phyloP scores from a whole-genome alignment of 2,888 invertebrate species.

The Apomyelois bistriatella region DNA sequence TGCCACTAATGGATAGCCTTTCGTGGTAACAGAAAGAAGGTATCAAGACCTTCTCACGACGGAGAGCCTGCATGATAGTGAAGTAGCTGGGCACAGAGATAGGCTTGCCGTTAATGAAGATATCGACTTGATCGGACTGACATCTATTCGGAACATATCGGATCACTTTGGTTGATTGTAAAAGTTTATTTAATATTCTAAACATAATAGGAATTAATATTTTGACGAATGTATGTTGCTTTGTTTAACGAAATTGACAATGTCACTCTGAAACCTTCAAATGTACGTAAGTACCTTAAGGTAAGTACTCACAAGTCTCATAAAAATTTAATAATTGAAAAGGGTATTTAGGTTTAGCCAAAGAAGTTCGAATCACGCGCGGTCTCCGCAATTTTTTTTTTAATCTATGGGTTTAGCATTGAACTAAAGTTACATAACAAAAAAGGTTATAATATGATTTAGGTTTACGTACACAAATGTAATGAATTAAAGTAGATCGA shows the following conservation, averaged over 20 bases:
- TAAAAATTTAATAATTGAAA: too few species aligned
- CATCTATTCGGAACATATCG: constrained; percentile 27
- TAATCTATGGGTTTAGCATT: too few species aligned
- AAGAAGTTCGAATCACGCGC: too few species aligned
- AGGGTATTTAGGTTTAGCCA: too few species aligned
- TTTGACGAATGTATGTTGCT: too few species aligned
- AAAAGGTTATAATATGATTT: too few species aligned
- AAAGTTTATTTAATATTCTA: constrained; percentile 30
- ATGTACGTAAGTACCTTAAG: neutral
- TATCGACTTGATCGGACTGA: constrained; percentile 68
- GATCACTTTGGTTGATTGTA: constrained; percentile 27
- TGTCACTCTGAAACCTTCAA: neutral
- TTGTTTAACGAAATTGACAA: neutral
- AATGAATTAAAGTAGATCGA: too few species aligned
- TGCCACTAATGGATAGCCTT: constrained; percentile 97
- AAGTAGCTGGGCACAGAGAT: constrained; percentile 95
- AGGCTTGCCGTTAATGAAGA: constrained; percentile 96
- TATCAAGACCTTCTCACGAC: constrained; percentile 61
- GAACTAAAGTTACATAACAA: too few species aligned
- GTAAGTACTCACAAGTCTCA: neutral
- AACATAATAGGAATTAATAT: constrained; percentile 36
- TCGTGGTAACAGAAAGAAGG: constrained; percentile 99
- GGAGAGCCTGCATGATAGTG: constrained; percentile 89
- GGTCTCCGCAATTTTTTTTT: too few species aligned
- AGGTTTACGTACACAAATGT: too few species aligned